phyloP scores from a whole-genome alignment of 2,888 invertebrate species.

The Macrosiphum euphorbiae region DNA sequence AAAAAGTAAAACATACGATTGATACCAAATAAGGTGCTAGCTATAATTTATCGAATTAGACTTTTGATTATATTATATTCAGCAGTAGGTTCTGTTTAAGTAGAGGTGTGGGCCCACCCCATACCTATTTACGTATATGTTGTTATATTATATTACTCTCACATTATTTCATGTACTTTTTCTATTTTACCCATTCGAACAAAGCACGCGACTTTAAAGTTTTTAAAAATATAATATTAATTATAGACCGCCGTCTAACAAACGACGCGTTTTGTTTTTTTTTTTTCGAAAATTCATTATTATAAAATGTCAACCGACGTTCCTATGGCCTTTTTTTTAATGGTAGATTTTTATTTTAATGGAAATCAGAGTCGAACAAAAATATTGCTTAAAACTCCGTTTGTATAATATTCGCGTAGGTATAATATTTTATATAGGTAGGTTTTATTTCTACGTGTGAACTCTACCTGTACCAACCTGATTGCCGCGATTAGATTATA shows the following conservation, averaged over 20 bases:
- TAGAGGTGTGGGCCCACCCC: background rate
- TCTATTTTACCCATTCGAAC: background rate
- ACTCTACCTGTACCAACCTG: background rate
- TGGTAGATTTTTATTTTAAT: slow-evolving; percentile 27
- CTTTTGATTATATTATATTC: slow-evolving; percentile 22
- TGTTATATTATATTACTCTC: background rate
- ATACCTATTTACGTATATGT: background rate
- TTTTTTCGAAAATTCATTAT: slow-evolving; percentile 1
- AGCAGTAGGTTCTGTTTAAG: background rate
- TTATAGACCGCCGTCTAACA: background rate
- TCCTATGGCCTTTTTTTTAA: slow-evolving; percentile 7
- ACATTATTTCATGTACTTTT: background rate
- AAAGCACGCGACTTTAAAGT: background rate
- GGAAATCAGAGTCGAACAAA: slow-evolving; percentile 45
- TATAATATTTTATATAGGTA: background rate
- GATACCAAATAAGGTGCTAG: slow-evolving; percentile 34
- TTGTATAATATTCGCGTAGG: background rate
- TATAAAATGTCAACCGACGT: slow-evolving; percentile 38
- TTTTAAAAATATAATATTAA: background rate
- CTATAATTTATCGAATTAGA: slow-evolving; percentile 23
- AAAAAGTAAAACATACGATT: background rate
- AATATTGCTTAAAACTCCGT: background rate
- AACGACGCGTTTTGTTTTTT: background rate
- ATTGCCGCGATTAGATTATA: background rate
- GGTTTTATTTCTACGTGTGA: background rate